Evolutionary conservation across 2,113 vertebrate genomes (phyloP).

Genomic region (Gopherus flavomarginatus): DNA sequence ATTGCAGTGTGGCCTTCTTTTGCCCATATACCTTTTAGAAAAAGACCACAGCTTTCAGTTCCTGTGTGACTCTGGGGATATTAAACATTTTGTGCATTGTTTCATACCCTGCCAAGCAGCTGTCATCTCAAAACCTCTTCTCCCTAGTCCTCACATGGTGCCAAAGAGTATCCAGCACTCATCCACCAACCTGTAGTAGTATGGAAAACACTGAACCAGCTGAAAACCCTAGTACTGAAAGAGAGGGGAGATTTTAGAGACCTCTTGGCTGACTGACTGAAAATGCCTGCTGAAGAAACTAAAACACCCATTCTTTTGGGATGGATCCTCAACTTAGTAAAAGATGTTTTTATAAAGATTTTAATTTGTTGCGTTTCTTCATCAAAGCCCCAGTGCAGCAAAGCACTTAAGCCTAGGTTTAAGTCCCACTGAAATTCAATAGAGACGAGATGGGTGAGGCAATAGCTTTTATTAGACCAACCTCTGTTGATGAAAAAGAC

Average conservation of each 20-base stretch:
- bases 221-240: not conserved
- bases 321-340: not conserved
- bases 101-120: not conserved
- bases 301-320: not conserved
- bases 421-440: not conserved
- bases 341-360: not conserved
- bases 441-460: not conserved
- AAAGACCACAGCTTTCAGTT: not conserved
- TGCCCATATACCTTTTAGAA: not conserved
- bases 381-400: not conserved
- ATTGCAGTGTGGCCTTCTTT: not conserved
- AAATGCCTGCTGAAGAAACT: not conserved
- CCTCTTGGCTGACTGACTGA: not conserved
- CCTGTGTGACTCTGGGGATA: not conserved
- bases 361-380: not conserved
- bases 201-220: not conserved
- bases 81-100: conserved; percentile 4
- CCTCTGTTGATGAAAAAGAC: not conserved
- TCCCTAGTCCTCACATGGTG: not conserved
- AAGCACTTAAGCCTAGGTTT: not conserved
- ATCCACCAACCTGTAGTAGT: not conserved
- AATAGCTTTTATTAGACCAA: not conserved
- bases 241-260: not conserved
- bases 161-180: not conserved
- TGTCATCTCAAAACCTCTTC: not conserved